Percentiles rank a stretch among this genome's conserved stretches.
Evolutionary conservation across 2,113 vertebrate genomes (phyloP).

Genomic region (Trematomus loennbergii): DNA sequence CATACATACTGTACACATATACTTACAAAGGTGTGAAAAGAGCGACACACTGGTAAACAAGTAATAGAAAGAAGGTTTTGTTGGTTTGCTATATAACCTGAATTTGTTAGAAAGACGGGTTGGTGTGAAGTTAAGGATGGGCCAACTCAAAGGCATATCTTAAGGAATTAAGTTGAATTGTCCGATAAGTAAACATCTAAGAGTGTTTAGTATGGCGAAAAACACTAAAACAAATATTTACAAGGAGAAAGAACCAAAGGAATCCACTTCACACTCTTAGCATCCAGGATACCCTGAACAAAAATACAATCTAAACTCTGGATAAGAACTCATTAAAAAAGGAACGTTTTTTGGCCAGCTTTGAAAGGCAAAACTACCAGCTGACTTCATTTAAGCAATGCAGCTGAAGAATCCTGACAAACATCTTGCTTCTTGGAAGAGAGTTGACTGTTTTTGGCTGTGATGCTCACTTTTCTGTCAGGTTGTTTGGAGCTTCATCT

Average conservation of each 20-base stretch:
- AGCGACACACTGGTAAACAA: conserved; percentile 59
- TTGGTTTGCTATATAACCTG: conserved; percentile 67
- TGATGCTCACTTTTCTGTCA: conserved; percentile 30
- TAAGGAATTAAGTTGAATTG: neutral
- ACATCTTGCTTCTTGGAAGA: conserved; percentile 50
- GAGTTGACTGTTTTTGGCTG: conserved; percentile 31
- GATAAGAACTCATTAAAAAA: conserved; percentile 5
- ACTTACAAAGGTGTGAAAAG: conserved; percentile 71
- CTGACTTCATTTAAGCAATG: conserved; percentile 21
- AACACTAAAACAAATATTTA: neutral
- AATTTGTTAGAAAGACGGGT: conserved; percentile 43
- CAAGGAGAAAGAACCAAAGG: neutral
- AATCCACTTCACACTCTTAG: neutral
- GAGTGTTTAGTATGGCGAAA: conserved; percentile 15
- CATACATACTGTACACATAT: conserved; percentile 78
- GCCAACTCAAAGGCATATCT: neutral
- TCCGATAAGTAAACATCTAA: neutral
- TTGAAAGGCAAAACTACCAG: conserved; percentile 4
- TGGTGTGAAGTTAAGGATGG: neutral
- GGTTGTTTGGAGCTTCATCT: conserved; percentile 31
- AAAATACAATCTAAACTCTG: neutral
- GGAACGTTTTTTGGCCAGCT: neutral
- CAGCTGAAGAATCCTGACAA: conserved; percentile 38
- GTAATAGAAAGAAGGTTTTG: conserved; percentile 57
- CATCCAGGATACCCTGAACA: neutral